Evolutionary conservation across 2,888 invertebrate species (phyloP).

Genomic region (Parasteatoda lunata): DNA sequence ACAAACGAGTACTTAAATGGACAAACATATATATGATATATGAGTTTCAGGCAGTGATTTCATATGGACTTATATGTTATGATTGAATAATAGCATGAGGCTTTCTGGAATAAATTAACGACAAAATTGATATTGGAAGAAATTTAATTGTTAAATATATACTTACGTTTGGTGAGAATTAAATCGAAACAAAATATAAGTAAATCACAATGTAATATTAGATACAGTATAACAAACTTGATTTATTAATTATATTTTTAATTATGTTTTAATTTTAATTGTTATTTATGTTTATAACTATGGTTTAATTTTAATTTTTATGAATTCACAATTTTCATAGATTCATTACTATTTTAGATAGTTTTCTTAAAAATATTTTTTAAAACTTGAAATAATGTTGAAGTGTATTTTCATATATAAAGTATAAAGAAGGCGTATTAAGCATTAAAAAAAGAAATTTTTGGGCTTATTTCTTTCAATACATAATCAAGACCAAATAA

Average conservation of each 20-base stretch:
- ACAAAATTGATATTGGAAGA: not conserved
- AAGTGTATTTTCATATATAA: too few species aligned
- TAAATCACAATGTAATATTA: not conserved
- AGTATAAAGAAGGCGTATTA: too few species aligned
- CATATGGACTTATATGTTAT: not conserved
- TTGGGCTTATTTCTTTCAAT: too few species aligned
- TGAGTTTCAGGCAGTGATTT: slow-evolving; percentile 13
- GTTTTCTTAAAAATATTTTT: too few species aligned
- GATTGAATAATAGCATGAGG: not conserved
- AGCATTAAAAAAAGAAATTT: too few species aligned
- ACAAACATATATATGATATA: slow-evolving; percentile 1
- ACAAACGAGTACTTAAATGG: not conserved
- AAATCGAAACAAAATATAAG: not conserved
- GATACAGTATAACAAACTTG: too few species aligned
- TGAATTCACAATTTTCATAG: too few species aligned
- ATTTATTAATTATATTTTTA: not conserved
- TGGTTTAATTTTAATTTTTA: too few species aligned
- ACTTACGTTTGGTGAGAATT: not conserved
- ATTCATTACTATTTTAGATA: too few species aligned
- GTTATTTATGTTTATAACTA: too few species aligned
- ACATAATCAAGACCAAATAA: too few species aligned
- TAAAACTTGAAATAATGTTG: too few species aligned
- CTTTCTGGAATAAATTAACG: slow-evolving; percentile 1
- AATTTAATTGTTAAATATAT: not conserved
- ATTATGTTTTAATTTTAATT: not conserved